phyloP scores from a whole-genome alignment of 2,113 vertebrate species.

The Scytalopus superciliaris region DNA sequence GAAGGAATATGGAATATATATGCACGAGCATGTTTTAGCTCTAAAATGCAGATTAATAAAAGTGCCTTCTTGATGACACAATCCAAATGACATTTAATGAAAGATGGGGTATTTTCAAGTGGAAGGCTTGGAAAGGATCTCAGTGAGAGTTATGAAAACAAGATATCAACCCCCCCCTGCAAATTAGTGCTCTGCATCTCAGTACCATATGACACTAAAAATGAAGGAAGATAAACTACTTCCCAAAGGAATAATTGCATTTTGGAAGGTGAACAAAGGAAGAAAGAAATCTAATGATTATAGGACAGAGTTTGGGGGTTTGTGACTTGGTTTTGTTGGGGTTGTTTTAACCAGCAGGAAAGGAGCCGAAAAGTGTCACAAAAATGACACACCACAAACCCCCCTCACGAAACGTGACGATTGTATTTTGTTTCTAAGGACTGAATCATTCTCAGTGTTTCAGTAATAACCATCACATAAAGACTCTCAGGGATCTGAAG shows the following conservation, averaged over 20 bases:
- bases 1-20: neutral
- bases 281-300: neutral
- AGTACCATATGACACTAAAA: neutral
- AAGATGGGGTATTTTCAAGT: neutral
- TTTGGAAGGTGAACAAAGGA: neutral
- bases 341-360: neutral
- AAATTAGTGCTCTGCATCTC: neutral
- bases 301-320: neutral
- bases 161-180: neutral
- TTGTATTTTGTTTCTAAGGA: neutral
- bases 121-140: neutral
- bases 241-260: neutral
- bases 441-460: neutral
- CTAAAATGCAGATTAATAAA: neutral
- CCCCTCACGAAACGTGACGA: neutral
- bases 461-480: neutral
- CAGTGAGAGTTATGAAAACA: neutral
- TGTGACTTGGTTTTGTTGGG: neutral
- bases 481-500: neutral
- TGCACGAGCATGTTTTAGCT: neutral
- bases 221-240: neutral
- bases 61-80: neutral
- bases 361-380: neutral
- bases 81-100: constrained; percentile 27
- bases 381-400: neutral